Evolutionary conservation across 2,888 invertebrate species (phyloP).

Genomic region (Dryomyza anilis): DNA sequence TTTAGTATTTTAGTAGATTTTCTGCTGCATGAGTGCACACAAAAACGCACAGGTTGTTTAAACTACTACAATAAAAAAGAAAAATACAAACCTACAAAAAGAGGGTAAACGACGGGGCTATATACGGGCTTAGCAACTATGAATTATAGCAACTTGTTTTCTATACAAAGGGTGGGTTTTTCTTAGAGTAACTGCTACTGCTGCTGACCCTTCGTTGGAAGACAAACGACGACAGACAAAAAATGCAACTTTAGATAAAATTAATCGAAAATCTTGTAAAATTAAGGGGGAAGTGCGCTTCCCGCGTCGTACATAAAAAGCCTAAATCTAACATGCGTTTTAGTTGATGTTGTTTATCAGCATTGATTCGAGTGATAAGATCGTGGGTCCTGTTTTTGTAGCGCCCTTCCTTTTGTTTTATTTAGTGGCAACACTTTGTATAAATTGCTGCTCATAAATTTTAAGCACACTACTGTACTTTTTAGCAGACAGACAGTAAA

Average conservation of each 20-base stretch:
- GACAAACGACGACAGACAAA: neutral
- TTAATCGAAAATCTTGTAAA: neutral
- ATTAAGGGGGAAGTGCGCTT: neutral
- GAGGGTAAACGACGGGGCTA: no score
- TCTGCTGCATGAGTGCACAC: constrained; percentile 14
- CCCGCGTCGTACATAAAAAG: neutral
- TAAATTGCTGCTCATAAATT: neutral
- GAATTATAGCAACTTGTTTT: neutral
- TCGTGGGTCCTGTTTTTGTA: neutral
- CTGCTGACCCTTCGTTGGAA: neutral
- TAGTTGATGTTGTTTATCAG: neutral
- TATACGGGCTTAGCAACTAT: neutral
- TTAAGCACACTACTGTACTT: neutral
- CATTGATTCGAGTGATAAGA: neutral
- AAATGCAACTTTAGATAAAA: neutral
- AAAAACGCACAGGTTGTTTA: constrained; percentile 20
- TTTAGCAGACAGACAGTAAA: no score
- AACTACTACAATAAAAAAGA: neutral
- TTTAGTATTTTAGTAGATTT: neutral
- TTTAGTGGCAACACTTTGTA: neutral
- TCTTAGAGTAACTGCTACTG: neutral
- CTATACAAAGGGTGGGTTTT: neutral
- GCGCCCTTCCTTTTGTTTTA: neutral
- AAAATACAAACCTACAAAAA: neutral
- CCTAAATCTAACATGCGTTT: constrained; percentile 1